Conservation (phyloP, 1,140 invertebrate genomes). For the Neodiprion fabricii region DNA sequence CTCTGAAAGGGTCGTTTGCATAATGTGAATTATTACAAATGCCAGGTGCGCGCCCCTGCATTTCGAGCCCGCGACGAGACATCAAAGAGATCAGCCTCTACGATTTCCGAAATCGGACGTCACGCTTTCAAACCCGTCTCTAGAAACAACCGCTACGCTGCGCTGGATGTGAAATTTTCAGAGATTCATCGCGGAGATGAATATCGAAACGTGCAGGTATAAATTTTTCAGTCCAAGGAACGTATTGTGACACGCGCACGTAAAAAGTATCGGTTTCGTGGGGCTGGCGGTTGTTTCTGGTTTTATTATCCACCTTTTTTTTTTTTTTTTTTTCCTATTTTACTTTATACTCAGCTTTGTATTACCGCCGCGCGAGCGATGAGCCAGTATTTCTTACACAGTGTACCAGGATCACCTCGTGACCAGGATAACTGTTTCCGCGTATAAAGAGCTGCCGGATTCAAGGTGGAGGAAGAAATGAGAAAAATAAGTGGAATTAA, state of each 20-base stretch:
- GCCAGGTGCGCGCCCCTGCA: not conserved
- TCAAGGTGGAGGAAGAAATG: no score
- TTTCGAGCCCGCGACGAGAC: not conserved
- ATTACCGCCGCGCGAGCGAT: not conserved
- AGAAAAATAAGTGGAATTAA: no score
- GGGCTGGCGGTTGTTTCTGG: not conserved
- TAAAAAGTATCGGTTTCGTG: slow-evolving; percentile 1
- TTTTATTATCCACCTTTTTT: not conserved
- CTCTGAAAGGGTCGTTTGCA: slow-evolving; percentile 6
- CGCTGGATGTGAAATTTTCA: not conserved
- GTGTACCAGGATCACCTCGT: no score
- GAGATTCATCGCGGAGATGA: not conserved
- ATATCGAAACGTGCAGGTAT: not conserved
- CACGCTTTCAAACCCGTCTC: not conserved
- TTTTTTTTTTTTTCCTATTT: no score
- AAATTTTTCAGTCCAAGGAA: no score
- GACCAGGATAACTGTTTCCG: no score
- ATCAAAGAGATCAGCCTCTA: slow-evolving; percentile 5
- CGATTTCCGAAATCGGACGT: not conserved
- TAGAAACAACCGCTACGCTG: not conserved
- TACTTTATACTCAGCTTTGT: not conserved
- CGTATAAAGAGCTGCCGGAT: no score
- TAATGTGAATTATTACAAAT: slow-evolving; percentile 5
- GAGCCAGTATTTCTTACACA: no score
- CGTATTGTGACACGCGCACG: not conserved